Conservation (phyloP, 2,797 vertebrate species). For the Takifugu rubripes region DNA sequence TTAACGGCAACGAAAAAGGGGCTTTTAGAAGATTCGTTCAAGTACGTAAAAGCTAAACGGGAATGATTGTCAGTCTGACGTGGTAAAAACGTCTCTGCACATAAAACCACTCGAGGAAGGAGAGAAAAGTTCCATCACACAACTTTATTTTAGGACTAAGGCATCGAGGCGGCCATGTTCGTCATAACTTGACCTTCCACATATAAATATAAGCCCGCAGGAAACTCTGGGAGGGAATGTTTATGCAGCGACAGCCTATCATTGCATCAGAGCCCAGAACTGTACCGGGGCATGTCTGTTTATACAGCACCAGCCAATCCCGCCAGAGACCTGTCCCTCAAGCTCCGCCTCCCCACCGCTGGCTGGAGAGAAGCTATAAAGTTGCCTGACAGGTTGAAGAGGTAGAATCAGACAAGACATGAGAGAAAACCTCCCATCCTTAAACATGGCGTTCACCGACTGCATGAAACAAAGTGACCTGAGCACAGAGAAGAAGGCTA, state of each 20-base stretch:
- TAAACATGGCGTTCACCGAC: slow-evolving; percentile 47
- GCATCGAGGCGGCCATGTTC: background rate
- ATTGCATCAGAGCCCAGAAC: slow-evolving; percentile 27
- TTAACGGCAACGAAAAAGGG: background rate
- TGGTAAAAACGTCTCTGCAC: background rate
- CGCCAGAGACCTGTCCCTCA: slow-evolving; percentile 5
- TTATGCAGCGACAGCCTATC: slow-evolving; percentile 40
- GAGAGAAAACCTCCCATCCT: slow-evolving; percentile 36
- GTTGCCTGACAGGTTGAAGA: slow-evolving; percentile 38
- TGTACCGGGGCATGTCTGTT: slow-evolving; percentile 40
- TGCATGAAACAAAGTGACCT: slow-evolving; percentile 33
- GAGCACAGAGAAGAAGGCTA: slow-evolving; percentile 39
- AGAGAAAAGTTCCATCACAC: slow-evolving; percentile 5
- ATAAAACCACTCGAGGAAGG: background rate
- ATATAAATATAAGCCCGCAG: slow-evolving; percentile 41
- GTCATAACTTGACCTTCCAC: slow-evolving; percentile 46
- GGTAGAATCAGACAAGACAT: slow-evolving; percentile 48
- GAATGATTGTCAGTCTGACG: too few relatives aligned
- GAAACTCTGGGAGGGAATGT: slow-evolving; percentile 31
- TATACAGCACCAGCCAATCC: slow-evolving; percentile 57
- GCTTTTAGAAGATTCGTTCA: background rate
- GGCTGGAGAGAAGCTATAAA: slow-evolving; percentile 58
- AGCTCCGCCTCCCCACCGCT: slow-evolving; percentile 25
- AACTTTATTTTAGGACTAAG: slow-evolving; percentile 21
- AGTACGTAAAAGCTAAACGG: background rate